Base-by-base conservation (phyloP, 2,113 vertebrate species). In the Penelope pileata region DNA sequence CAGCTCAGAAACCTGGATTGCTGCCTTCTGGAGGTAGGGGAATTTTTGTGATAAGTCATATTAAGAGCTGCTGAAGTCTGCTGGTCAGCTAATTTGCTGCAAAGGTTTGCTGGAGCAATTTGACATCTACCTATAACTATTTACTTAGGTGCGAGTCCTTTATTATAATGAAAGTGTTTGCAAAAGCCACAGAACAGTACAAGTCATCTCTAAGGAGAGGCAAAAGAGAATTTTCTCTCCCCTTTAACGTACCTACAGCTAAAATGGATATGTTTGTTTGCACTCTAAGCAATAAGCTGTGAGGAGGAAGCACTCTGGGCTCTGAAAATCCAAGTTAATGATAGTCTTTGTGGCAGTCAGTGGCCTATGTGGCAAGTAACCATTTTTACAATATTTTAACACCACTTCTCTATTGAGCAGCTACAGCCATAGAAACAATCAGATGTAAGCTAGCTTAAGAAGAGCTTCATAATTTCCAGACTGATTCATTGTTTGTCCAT, bases 271-370 rank as follows among this genome's bases (percentile, higher is more conserved):
- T 12, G 7, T 48, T 51, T 77, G 7, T 66, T 86, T 86, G 24
- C 9, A 53, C 8, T 80, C 30, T 10, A 58, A 74, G 42, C 18
- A 73, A 14, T 83, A 60, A 80, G 12, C 40, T 5, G 0, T 58
- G 24, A 56, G 30, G 24, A 56, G 30, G n/a, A 73, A 73, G 23
- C 3, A 0, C 2, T 1, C 12, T 47, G 34, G 47, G 29, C 63
- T 92, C 34, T 70, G 60, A 69, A 76, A 78, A 81, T 9, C 73
- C 36, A 0, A 0, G 15, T 79, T 74, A 47, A 17, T 0, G 0
- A 2, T 50, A 76, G 26, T 34, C n/a, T 7, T 50, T 45, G 1
- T 60, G 19, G 38, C 2, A 1, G 32, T 45, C 2, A 4, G 7
- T 73, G 60, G 17, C 30, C 18, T 84, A 16, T 82, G 11, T n/a